These are phyloP conservation scores for Scomber colias DNA, from an alignment of 2,113 vertebrate species.

Conservation along the genomic window DNA sequence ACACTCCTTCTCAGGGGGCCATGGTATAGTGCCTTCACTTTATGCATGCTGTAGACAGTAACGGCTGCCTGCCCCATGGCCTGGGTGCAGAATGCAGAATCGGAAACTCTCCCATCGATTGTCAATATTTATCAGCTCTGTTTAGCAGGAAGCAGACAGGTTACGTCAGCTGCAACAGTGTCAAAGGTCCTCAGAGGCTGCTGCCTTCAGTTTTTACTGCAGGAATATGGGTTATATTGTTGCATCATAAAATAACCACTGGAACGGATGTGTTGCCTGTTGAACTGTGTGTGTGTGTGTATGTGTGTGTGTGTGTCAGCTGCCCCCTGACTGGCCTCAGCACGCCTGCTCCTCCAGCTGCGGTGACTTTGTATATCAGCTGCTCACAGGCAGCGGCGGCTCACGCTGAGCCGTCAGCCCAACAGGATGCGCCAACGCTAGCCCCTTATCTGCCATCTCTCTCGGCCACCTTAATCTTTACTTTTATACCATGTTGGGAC, in stretches of 20 bases:
- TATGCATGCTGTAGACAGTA: conserved; percentile 11
- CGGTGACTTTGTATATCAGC: conserved; percentile 47
- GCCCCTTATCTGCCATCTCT: conserved; percentile 35
- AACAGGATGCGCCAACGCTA: conserved; percentile 18
- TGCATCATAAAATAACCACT: conserved; percentile 20
- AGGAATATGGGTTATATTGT: conserved; percentile 9
- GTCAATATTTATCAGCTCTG: conserved; percentile 50
- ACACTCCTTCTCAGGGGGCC: conserved; percentile 80
- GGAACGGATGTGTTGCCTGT: not conserved
- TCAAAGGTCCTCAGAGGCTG: conserved; percentile 61
- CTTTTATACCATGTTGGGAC: conserved; percentile 22
- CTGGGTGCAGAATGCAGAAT: conserved; percentile 49
- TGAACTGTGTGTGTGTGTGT: not conserved
- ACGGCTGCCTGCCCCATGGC: conserved; percentile 7
- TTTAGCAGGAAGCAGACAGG: conserved; percentile 60
- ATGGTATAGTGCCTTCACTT: conserved; percentile 77
- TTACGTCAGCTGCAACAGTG: conserved; percentile 31
- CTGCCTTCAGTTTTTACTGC: conserved; percentile 52
- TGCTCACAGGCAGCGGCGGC: conserved; percentile 1
- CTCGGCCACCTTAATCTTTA: conserved; percentile 44
- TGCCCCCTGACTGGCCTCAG: conserved; percentile 48
- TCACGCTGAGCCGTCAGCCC: conserved; percentile 57
- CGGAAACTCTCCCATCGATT: conserved; percentile 74
- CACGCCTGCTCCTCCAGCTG: conserved; percentile 39
- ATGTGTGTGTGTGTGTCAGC: not conserved